phyloP scores from a whole-genome alignment of 2,888 invertebrate genomes.

The Lithosia quadra region DNA sequence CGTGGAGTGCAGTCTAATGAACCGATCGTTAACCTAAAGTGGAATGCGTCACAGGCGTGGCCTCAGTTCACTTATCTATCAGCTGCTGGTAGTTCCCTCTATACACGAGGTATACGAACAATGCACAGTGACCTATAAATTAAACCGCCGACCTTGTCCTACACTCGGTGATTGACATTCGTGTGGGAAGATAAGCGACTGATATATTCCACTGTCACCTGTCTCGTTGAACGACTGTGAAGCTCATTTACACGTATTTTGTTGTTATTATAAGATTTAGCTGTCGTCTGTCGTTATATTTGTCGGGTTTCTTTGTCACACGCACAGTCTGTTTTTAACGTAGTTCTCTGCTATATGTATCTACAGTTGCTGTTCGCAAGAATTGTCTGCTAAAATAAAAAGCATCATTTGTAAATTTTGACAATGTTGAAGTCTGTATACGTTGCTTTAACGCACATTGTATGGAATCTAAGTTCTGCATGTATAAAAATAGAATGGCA shows the following conservation, averaged over 20 bases:
- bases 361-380: background rate
- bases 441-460: no score
- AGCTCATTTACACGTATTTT: background rate
- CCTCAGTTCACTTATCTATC: background rate
- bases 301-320: background rate
- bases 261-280: background rate
- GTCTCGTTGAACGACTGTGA: background rate
- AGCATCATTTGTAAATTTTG: no score
- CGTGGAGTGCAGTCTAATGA: no score
- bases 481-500: no score
- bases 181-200: slow-evolving; percentile 9
- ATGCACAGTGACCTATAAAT: slow-evolving; percentile 7
- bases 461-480: no score
- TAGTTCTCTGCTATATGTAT: background rate
- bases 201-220: background rate
- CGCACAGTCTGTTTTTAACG: background rate
- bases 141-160: slow-evolving; percentile 5
- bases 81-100: background rate
- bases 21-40: background rate
- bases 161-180: background rate
- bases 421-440: no score
- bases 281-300: background rate
- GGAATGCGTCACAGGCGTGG: background rate
- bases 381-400: no score
- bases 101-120: background rate